Conservation (phyloP, 2,113 vertebrate species). For the Odontesthes bonariensis region DNA sequence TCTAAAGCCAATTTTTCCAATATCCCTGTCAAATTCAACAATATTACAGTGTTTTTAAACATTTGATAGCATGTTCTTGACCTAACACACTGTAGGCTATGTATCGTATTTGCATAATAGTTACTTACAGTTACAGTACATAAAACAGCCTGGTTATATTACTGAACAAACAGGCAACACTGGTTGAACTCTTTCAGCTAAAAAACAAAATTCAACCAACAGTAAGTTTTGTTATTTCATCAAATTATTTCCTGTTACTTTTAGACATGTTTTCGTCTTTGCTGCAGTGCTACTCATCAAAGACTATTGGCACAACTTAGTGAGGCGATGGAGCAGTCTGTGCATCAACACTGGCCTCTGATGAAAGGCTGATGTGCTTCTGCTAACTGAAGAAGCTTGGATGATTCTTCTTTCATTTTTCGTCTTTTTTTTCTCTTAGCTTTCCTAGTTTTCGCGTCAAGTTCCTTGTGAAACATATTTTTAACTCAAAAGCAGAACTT, state of each 20-base stretch:
- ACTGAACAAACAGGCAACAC: slow-evolving; percentile 26
- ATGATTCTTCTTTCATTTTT: neutral
- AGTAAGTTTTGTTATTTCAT: slow-evolving; percentile 17
- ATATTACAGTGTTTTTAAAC: slow-evolving; percentile 44
- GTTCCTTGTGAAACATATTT: slow-evolving; percentile 26
- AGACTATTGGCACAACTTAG: slow-evolving; percentile 8
- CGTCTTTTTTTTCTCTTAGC: neutral
- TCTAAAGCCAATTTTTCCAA: slow-evolving; percentile 32
- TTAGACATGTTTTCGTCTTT: slow-evolving; percentile 17
- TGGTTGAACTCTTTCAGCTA: neutral
- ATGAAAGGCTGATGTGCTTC: neutral
- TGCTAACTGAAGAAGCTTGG: neutral
- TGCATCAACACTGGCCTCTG: slow-evolving; percentile 4
- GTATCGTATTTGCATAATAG: slow-evolving; percentile 26
- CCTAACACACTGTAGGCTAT: slow-evolving; percentile 9
- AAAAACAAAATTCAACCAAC: slow-evolving; percentile 5
- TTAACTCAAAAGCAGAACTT: slow-evolving; percentile 48
- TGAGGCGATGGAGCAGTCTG: slow-evolving; percentile 29
- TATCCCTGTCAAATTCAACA: slow-evolving; percentile 38
- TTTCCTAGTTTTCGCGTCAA: neutral
- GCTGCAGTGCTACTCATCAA: slow-evolving; percentile 3
- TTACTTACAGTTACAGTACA: slow-evolving; percentile 42
- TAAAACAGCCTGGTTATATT: slow-evolving; percentile 39
- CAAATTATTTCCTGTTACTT: slow-evolving; percentile 15
- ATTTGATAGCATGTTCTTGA: slow-evolving; percentile 61